Evolutionary conservation across 2,113 vertebrate species (phyloP), one percentile per base, ranked within the genome.

Genomic region (Alosa alosa): DNA sequence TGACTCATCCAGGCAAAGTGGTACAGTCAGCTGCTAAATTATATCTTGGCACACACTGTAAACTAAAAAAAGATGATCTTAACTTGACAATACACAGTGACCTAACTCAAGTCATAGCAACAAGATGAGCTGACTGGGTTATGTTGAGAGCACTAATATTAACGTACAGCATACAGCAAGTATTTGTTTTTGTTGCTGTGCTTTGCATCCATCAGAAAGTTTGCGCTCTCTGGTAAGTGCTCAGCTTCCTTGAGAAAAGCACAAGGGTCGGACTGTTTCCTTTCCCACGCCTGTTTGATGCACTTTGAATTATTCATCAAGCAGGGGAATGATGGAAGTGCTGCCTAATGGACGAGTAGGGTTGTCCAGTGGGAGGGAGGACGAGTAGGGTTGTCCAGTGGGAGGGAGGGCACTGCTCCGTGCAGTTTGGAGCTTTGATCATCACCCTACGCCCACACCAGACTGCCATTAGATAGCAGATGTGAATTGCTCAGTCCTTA

Each of bases 241-340:
- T 68, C n/a, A 11, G 64, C 64, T 68, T 68, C 3, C 25, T 68
- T 3, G n/a, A 31, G 64, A 31, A 31, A n/a, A 68, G 39, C 72
- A 78, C 68, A 39, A 39, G 31, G 31, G 25, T 39, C 10, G 13
- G 68, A 39, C 68, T 75, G 36, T 75, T 39, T 36, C 31, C 36
- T 39, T 78, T 78, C 25, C 36, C 72, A 78, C 72, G 25, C 72
- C 15, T 25, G 20, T 22, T 82, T n/a, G 83, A 18, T n/a, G 25
- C 68, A 82, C 81, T 86, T 86, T 94, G 49, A 92, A 91, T 92
- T 90, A 93, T 93, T 93, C 83, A 93, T 90, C 49, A 84, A 55
- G 6, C 68, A 52, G 72, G 89, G 85, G 9, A 10, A 39, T 78
- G 72, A 86, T 83, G 86, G 89, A 93, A 90, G 90, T 84, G 81